Conservation (phyloP, 2,888 invertebrate species). For the Nasonovia ribisnigri region DNA sequence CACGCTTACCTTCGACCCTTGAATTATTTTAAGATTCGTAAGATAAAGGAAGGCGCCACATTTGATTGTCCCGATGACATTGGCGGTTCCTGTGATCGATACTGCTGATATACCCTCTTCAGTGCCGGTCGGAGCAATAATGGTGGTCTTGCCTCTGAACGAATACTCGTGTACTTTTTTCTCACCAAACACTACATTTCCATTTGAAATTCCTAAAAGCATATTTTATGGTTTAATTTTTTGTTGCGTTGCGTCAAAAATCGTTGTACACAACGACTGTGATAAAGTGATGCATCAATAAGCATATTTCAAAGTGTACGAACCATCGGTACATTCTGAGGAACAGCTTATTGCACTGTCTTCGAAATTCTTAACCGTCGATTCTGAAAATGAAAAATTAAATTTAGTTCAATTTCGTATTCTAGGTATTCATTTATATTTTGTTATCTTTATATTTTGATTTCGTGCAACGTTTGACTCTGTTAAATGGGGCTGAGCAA, state of each 20-base stretch:
- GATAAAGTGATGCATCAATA: neutral
- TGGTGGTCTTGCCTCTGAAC: neutral
- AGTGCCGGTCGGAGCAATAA: slow-evolving; percentile 24
- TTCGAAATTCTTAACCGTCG: too few species aligned
- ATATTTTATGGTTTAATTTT: neutral
- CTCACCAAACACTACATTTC: neutral
- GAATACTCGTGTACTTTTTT: neutral
- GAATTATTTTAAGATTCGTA: neutral
- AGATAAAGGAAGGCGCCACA: slow-evolving; percentile 47
- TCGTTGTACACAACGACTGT: neutral
- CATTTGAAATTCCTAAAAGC: slow-evolving; percentile 20
- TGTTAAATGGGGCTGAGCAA: too few species aligned
- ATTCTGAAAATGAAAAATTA: neutral
- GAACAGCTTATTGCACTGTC: neutral
- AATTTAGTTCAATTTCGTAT: neutral
- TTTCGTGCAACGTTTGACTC: neutral
- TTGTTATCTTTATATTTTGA: neutral
- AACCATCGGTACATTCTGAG: slow-evolving; percentile 43
- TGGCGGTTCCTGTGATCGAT: slow-evolving; percentile 34
- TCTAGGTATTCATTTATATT: neutral
- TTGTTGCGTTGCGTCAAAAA: neutral
- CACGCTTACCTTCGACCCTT: slow-evolving; percentile 33
- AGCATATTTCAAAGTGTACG: neutral
- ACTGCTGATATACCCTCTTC: neutral
- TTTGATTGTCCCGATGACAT: slow-evolving; percentile 8